Percentiles rank a stretch among this genome's conserved stretches.
phyloP scores from a whole-genome alignment of 2,797 vertebrate species.

The Scolopax bukidnonensis region DNA sequence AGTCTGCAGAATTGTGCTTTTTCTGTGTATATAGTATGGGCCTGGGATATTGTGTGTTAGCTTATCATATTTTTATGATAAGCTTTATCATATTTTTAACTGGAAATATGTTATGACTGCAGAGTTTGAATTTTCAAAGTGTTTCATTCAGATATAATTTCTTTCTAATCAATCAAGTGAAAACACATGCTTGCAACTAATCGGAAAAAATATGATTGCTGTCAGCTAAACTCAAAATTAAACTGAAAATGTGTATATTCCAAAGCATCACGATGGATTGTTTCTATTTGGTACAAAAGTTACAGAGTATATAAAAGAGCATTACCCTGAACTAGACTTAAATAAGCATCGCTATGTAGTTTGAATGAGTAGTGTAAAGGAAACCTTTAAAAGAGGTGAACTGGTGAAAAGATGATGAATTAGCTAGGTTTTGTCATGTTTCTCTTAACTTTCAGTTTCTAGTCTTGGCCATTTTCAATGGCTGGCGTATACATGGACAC shows the following conservation, averaged over 20 bases:
- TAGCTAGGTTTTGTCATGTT: neutral
- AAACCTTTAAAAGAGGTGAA: neutral
- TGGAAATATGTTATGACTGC: neutral
- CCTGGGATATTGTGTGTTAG: neutral
- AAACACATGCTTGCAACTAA: neutral
- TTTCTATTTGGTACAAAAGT: neutral
- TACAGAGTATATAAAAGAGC: neutral
- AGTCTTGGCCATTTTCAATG: constrained; percentile 29
- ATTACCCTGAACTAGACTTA: constrained; percentile 9
- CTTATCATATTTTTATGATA: neutral
- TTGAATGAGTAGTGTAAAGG: neutral
- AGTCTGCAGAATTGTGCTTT: neutral
- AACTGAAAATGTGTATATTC: neutral
- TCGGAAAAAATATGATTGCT: neutral
- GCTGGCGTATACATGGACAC: neutral
- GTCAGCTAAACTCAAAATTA: neutral
- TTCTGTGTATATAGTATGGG: neutral
- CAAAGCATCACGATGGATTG: neutral
- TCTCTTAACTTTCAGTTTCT: constrained; percentile 34
- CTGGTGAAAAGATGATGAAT: neutral
- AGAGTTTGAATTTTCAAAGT: neutral
- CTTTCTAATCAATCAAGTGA: neutral
- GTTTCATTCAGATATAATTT: neutral
- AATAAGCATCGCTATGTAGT: neutral
- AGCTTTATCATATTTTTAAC: neutral